Percentiles rank a stretch among this genome's conserved stretches.
Evolutionary conservation across 2,797 vertebrate species (phyloP).

Genomic region (Florisuga fusca): DNA sequence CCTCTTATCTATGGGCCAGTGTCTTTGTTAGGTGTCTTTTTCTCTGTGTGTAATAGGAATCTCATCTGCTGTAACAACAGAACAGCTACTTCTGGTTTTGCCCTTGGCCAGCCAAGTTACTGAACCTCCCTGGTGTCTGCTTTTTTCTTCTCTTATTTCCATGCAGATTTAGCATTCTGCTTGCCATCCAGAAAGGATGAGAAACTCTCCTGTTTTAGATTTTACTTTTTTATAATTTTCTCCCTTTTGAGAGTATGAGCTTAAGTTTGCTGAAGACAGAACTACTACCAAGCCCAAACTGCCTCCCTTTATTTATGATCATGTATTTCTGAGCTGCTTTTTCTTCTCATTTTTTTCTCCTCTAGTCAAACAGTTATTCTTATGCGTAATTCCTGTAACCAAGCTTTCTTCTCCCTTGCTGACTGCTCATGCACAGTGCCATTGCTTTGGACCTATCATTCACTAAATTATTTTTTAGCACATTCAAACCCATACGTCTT

Average conservation of each 20-base stretch:
- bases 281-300: background rate
- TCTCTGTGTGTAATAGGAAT: conserved; percentile 1
- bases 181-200: background rate
- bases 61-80: background rate
- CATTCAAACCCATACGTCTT: background rate
- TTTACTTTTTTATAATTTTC: background rate
- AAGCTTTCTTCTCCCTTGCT: background rate
- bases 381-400: background rate
- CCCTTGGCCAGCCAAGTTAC: background rate
- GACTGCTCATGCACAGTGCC: background rate
- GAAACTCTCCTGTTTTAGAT: background rate
- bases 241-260: background rate
- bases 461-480: background rate
- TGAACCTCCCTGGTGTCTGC: background rate
- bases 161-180: background rate
- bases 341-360: background rate
- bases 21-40: conserved; percentile 32
- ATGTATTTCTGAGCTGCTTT: background rate
- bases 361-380: background rate
- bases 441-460: background rate
- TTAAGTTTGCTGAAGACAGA: background rate
- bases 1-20: background rate
- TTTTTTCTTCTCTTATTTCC: background rate
- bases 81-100: background rate
- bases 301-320: background rate